Evolutionary conservation across 2,113 vertebrate species (phyloP), one percentile per base, ranked within the genome.

Genomic region (Anarrhichthys ocellatus): DNA sequence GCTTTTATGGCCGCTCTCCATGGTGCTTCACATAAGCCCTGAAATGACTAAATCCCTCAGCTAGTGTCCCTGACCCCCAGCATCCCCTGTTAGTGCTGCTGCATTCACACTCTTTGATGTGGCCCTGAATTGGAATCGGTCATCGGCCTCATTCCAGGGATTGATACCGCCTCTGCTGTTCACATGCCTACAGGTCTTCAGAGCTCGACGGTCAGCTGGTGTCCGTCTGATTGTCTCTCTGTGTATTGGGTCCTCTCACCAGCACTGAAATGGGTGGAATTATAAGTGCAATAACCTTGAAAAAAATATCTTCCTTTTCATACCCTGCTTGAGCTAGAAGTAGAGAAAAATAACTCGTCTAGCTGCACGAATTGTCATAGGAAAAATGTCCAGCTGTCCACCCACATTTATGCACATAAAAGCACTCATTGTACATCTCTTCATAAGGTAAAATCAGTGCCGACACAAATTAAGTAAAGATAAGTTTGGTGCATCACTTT

Each of bases 101-200:
- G 91, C 90, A 90, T 92, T 92, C 93, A 92, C 92, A 90, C 88
- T 91, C 94, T 94, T 94, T 94, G 92, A 95, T 93, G 92, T 95
- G 91, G 92, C 91, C 90, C 89, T 84, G 87, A 85, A 89, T 90
- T 88, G 87, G 89, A 92, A 91, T 89, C 82, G 89, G 93, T 93
- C 91, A 89, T 92, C 91, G 87, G 88, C 89, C 85, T 90, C 93
- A 92, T 92, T 91, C 92, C 92, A 90, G 85, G 89, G 90, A 93
- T 92, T 92, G 92, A 92, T 94, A 87, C 82, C 66, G 54, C 91
- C 89, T 88, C 80, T 86, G 87, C 88, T 90, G 89, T 87, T 87
- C 83, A 82, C 82, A 85, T 83, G 90, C 91, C 88, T 88, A 81
- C 91, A 93, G 89, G 92, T 94, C 88, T 93, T 79, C 64, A 80